Conservation (phyloP, 2,888 invertebrate species). For the Zele albiditarsus region DNA sequence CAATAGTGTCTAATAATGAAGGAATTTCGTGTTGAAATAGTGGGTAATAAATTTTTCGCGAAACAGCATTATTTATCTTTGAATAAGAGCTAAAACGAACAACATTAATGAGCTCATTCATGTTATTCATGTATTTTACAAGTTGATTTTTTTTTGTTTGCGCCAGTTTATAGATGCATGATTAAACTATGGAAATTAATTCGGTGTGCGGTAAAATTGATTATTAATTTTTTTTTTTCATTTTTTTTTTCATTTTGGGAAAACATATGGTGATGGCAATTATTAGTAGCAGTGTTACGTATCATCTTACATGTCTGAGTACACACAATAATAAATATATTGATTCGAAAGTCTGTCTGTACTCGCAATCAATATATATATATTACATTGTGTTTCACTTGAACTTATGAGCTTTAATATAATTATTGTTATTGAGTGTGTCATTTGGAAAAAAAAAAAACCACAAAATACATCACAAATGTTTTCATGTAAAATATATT, state of each 20-base stretch:
- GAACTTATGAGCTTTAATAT: not conserved
- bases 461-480: constrained; percentile 37
- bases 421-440: constrained; percentile 19
- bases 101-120: not conserved
- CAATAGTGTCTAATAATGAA: not conserved
- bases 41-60: not conserved
- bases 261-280: not conserved
- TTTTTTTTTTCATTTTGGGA: not conserved
- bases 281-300: not conserved
- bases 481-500: constrained; percentile 71
- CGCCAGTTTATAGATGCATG: constrained; percentile 10
- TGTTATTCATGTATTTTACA: not conserved
- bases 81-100: not conserved
- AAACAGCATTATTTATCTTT: not conserved
- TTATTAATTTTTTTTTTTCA: not conserved
- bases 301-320: not conserved
- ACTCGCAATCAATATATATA: not conserved
- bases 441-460: constrained; percentile 38
- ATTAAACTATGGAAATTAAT: not conserved
- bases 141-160: not conserved
- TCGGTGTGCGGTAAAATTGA: not conserved
- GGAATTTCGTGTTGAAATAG: not conserved
- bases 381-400: not conserved
- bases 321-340: not conserved
- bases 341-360: not conserved